Evolutionary conservation across 2,113 vertebrate species (phyloP), one percentile per base, ranked within the genome.

Genomic region (Triplophysa dalaica): DNA sequence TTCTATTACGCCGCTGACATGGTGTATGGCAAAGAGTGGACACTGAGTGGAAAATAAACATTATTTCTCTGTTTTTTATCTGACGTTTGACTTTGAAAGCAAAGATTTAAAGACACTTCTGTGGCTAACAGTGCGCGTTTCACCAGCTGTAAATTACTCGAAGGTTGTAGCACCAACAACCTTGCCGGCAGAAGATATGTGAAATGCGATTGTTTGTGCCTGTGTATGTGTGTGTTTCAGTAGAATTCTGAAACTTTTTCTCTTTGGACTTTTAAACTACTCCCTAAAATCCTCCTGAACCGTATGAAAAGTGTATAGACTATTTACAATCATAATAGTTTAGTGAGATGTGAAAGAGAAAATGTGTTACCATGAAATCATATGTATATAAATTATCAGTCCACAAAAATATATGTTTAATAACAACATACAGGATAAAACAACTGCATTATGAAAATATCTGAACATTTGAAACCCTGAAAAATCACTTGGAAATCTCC

Each of bases 71-170:
- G 86, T 84, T 88, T 87, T 90, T 90, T 90, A 88, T 88, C 86
- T 92, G 91, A 92, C 90, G 87, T 92, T 92, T 93, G 91, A 93
- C 91, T 93, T 93, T 93, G 92, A 92, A 90, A 86, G 87, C 81
- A 83, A 84, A 90, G 92, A 93, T 93, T 93, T 92, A 93, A 90
- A 90, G 89, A 90, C 90, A 89, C 89, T 89, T 89, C 88, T 87
- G 87, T 64, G 41, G 89, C 87, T 90, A 90, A 92, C 90, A 91
- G 87, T 90, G 87, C 84, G 86, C 86, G 86, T 87, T 91, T 86
- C 88, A 73, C 83, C 50, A 83, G 89, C 87, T 88, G 89, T 93
- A 91, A 93, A 93, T 92, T 90, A 89, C 87, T 86, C 90, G 92
- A 92, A 92, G 92, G 90, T 91, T 93, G 89, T 85, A 87, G 87